Evolutionary conservation across 2,888 invertebrate genomes (phyloP).

Genomic region (Dynastes maya): DNA sequence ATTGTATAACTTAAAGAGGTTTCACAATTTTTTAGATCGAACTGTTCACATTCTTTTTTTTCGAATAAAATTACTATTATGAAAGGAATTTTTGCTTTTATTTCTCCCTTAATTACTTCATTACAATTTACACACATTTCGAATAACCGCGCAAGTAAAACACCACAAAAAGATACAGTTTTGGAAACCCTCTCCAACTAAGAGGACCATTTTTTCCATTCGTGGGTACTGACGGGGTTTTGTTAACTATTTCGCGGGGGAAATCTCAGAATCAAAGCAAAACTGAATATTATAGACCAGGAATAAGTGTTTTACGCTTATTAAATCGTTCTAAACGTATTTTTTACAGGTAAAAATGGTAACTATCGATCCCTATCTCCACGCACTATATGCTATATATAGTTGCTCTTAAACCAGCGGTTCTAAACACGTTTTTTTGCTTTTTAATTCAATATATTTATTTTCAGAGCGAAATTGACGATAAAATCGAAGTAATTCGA

Average conservation of each 20-base stretch:
- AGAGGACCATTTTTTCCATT: constrained; percentile 9
- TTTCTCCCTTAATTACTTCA: no score
- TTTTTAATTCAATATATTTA: neutral
- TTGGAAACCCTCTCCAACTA: constrained; percentile 3
- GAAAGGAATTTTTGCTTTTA: no score
- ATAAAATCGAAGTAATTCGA: constrained; percentile 64
- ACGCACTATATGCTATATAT: neutral
- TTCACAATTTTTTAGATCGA: no score
- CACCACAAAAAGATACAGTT: constrained; percentile 15
- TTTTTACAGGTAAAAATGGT: constrained; percentile 31
- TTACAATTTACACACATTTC: neutral
- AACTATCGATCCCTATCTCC: constrained; percentile 36
- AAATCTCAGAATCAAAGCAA: no score
- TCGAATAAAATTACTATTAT: no score
- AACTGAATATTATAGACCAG: neutral
- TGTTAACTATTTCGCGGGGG: no score
- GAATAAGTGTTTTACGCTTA: neutral
- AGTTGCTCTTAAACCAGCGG: neutral
- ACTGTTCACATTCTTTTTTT: no score
- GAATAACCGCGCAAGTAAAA: constrained; percentile 17
- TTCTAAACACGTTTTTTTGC: constrained; percentile 2
- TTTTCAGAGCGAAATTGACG: constrained; percentile 52
- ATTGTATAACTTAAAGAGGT: no score
- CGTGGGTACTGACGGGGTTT: neutral
- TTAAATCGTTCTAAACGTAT: neutral